Base-by-base conservation (phyloP, 2,113 vertebrate species). In the Empidonax alnorum region DNA sequence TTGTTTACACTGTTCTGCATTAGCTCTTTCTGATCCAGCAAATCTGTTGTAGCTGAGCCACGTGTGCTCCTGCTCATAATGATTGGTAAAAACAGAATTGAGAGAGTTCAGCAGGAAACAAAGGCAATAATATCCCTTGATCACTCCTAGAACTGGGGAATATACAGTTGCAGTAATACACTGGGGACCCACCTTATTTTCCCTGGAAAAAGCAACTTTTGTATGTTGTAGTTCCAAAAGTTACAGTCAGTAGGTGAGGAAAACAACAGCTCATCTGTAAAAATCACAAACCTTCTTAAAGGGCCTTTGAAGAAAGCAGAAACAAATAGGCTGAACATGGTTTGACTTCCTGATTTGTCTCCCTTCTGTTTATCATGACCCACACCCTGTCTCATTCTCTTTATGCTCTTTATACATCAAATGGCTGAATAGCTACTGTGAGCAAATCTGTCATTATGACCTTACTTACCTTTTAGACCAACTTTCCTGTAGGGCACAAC, bases 21-120 rank as follows among this genome's bases (percentile, higher is more conserved):
- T 59, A 81, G 67, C 68, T 80, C 46, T 49, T 92, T 77, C 73
- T 92, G 84, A 90, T 94, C 76, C 95, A 89, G 83, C 55, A 90
- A 88, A 84, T 78, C 76, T 79, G 33, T 39, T 87, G 62, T 47
- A 84, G 66, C 39, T 47, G 41, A 89, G 52, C 77, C 83, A 84
- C 9, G 9, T 52, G 68, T 67, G 41, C 0, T 24, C 56, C 65
- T 87, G 55, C 68, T 80, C 71, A 7, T 22, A 65, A 50, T 39
- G 65, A 17, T 23, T 25, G 56, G 27, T 66, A 55, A 89, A 93
- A 87, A 41, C 11, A 33, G 50, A 71, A n/a, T 1, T 31, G 68
- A 61, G 55, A 69, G 19, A 37, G 39, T 44, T 84, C 72, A 78
- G 3, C 28, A 55, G 37, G 22, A 41, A 55, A 35, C 0, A 1